These are phyloP conservation scores for Archaeoteleia sp. DNA, from an alignment of 2,888 invertebrate genomes.

Conservation along the genomic window DNA sequence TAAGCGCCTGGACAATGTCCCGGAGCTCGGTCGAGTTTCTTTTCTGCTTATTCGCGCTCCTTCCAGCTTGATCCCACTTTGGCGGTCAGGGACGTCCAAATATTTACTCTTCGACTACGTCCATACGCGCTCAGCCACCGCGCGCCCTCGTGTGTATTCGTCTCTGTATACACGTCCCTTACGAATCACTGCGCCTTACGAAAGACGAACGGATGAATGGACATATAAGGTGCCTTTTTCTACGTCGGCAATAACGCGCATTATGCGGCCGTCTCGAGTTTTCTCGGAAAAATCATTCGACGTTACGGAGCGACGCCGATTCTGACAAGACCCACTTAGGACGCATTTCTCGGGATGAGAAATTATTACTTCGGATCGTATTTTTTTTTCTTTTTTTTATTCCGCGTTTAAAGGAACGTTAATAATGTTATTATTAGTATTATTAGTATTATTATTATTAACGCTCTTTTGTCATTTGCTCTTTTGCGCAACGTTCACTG, in stretches of 20 bases:
- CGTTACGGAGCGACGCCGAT: slow-evolving; percentile 45
- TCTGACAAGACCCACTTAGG: slow-evolving; percentile 16
- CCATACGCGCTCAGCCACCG: slow-evolving; percentile 15
- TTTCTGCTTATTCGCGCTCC: slow-evolving; percentile 50
- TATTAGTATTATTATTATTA: too few species aligned
- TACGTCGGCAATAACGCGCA: too few species aligned
- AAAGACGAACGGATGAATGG: slow-evolving; percentile 53
- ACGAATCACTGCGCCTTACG: slow-evolving; percentile 41
- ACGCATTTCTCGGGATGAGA: slow-evolving; percentile 13
- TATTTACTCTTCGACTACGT: slow-evolving; percentile 54
- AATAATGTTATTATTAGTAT: slow-evolving; percentile 14
- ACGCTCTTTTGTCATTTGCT: too few species aligned
- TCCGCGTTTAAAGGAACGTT: slow-evolving; percentile 16
- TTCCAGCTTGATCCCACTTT: slow-evolving; percentile 54
- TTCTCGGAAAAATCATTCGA: slow-evolving; percentile 43
- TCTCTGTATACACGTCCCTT: slow-evolving; percentile 22
- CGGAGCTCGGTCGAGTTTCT: slow-evolving; percentile 44
- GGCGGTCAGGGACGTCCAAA: slow-evolving; percentile 57
- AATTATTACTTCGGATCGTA: slow-evolving; percentile 1
- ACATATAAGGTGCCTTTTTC: slow-evolving; percentile 35
- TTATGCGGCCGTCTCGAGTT: slow-evolving; percentile 31
- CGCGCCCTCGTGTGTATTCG: slow-evolving; percentile 4
- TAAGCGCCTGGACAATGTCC: slow-evolving; percentile 69
- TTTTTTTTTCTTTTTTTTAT: slow-evolving; percentile 19
- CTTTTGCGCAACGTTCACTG: too few species aligned